A percentile compares a stretch with the other conserved stretches of the same genome.
These are phyloP conservation scores for Pinctada fucata DNA, from an alignment of 2,888 invertebrate species.

Conservation along the genomic window DNA sequence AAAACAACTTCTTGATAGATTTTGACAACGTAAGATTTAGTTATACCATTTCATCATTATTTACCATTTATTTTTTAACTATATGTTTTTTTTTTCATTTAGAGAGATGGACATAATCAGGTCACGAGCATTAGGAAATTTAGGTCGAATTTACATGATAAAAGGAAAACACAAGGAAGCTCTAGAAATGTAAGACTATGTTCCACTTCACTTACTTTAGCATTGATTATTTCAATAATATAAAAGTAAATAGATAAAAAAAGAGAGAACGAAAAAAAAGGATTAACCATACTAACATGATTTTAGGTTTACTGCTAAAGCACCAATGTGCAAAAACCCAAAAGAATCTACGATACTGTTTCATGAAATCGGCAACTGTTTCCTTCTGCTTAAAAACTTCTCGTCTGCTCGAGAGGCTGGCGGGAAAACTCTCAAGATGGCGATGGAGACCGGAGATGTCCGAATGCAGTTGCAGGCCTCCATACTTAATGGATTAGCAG, in stretches of 20 bases:
- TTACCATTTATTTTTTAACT: neutral
- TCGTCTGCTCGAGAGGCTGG: slow-evolving; percentile 65
- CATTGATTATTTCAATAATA: too few species aligned
- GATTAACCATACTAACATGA: too few species aligned
- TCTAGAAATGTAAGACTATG: slow-evolving; percentile 71
- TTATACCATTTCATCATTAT: neutral
- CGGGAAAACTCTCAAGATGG: slow-evolving; percentile 65
- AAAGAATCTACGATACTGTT: slow-evolving; percentile 63
- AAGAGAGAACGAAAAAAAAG: too few species aligned
- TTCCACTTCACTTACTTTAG: neutral
- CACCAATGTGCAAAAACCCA: slow-evolving; percentile 54
- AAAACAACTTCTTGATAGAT: too few species aligned
- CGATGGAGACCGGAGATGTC: slow-evolving; percentile 61
- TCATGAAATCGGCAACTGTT: slow-evolving; percentile 78
- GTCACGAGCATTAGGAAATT: slow-evolving; percentile 71
- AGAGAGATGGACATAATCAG: slow-evolving; percentile 46
- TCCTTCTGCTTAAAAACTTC: slow-evolving; percentile 70
- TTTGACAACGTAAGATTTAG: neutral
- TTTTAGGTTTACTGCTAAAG: slow-evolving; percentile 54
- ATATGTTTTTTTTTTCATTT: slow-evolving; percentile 9
- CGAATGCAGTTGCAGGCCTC: slow-evolving; percentile 71
- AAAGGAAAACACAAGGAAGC: slow-evolving; percentile 72
- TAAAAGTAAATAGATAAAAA: too few species aligned
- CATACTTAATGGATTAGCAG: slow-evolving; percentile 70
- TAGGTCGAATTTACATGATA: slow-evolving; percentile 72